Percentiles rank a stretch among this genome's conserved stretches.
These are phyloP conservation scores for Carassius carassius DNA, from an alignment of 2,113 vertebrate genomes.

Conservation along the genomic window DNA sequence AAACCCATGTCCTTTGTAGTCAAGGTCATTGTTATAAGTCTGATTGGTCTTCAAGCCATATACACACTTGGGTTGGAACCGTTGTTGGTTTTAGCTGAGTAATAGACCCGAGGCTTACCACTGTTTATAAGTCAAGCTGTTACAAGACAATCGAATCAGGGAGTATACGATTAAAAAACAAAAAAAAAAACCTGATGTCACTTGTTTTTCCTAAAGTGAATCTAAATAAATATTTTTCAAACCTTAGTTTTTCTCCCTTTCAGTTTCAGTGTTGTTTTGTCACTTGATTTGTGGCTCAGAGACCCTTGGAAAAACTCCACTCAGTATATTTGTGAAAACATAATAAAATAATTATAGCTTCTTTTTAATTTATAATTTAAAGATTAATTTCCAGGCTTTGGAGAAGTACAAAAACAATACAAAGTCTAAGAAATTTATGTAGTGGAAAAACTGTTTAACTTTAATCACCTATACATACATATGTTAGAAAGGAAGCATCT, in stretches of 20 bases:
- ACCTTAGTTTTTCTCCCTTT: conserved; percentile 30
- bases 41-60: conserved; percentile 30
- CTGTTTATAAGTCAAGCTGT: conserved; percentile 42
- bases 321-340: not conserved
- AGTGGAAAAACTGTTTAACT: not conserved
- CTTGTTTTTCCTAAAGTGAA: conserved; percentile 41
- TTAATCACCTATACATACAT: too few relatives aligned
- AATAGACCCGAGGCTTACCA: not conserved
- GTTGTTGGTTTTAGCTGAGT: conserved; percentile 28
- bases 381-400: not conserved
- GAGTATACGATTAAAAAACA: conserved; percentile 9
- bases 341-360: not conserved
- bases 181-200: not conserved
- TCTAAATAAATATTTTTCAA: conserved; percentile 58
- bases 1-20: not conserved
- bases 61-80: conserved; percentile 8
- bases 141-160: conserved; percentile 48
- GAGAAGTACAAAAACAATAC: not conserved
- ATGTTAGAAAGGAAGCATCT: too few relatives aligned
- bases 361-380: not conserved
- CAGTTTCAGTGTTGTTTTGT: not conserved
- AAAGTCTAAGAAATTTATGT: not conserved
- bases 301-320: not conserved
- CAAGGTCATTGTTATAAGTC: not conserved
- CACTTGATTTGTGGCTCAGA: not conserved